These are phyloP conservation scores for Gymnocheta viridis DNA, from an alignment of 2,888 invertebrate genomes.

Conservation along the genomic window DNA sequence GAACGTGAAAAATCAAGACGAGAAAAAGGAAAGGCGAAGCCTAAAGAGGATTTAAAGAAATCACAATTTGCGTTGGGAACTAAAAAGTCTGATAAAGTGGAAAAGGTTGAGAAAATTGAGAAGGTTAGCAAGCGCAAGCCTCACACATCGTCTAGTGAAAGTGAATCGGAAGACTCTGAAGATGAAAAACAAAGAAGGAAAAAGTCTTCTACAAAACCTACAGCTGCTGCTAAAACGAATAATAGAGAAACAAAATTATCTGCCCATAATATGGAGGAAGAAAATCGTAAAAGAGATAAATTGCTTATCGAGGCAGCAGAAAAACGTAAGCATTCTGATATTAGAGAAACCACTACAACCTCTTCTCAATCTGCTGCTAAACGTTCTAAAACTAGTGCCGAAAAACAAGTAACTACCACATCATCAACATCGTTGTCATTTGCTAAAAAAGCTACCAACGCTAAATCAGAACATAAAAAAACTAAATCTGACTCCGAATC, in stretches of 20 bases:
- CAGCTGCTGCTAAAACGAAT: slow-evolving; percentile 25
- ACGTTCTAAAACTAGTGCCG: slow-evolving; percentile 64
- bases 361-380: slow-evolving; percentile 46
- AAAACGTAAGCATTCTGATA: slow-evolving; percentile 71
- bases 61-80: slow-evolving; percentile 13
- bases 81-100: slow-evolving; percentile 65
- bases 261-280: slow-evolving; percentile 47
- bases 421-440: slow-evolving; percentile 6
- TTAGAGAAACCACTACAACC: slow-evolving; percentile 51
- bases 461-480: slow-evolving; percentile 79
- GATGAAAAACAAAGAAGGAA: slow-evolving; percentile 71
- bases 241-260: slow-evolving; percentile 58
- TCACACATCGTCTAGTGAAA: slow-evolving; percentile 68
- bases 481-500: slow-evolving; percentile 68
- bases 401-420: slow-evolving; percentile 54
- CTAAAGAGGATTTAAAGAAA: slow-evolving; percentile 60
- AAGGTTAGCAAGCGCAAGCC: slow-evolving; percentile 56
- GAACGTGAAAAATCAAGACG: slow-evolving; percentile 58
- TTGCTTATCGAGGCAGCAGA: slow-evolving; percentile 55
- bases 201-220: slow-evolving; percentile 49
- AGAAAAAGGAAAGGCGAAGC: slow-evolving; percentile 62
- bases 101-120: slow-evolving; percentile 49
- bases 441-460: slow-evolving; percentile 82
- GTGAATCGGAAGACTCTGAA: slow-evolving; percentile 73
- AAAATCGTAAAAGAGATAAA: slow-evolving; percentile 69